Conservation (phyloP, 2,113 vertebrate genomes). For the Actinemys pallida region DNA sequence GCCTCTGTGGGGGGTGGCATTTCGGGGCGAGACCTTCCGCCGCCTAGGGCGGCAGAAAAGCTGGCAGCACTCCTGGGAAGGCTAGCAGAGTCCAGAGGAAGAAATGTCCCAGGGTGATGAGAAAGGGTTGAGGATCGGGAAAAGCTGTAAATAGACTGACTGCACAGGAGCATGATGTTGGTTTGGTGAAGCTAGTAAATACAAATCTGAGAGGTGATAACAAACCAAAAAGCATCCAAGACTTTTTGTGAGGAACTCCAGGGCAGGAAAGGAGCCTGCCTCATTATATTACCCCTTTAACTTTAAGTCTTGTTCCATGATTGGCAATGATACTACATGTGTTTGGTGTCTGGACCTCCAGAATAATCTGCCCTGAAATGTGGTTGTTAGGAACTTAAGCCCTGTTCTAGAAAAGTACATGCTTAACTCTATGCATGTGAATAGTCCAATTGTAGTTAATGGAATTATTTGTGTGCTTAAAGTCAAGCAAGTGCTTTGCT, state of each 20-base stretch:
- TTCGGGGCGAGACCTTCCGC: too few species aligned
- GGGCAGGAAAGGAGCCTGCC: background rate
- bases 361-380: background rate
- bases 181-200: background rate
- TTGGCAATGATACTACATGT: background rate
- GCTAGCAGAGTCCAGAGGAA: background rate
- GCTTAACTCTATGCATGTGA: background rate
- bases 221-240: background rate
- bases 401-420: background rate
- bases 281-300: background rate
- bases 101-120: background rate
- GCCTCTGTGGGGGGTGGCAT: too few species aligned
- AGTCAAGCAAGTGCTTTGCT: background rate
- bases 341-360: background rate
- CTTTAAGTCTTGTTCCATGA: constrained; percentile 14
- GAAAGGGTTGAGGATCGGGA: background rate
- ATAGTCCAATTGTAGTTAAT: background rate
- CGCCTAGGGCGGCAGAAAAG: too few species aligned
- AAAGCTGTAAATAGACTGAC: background rate
- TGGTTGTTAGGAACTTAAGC: constrained; percentile 21
- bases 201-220: background rate
- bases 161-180: background rate
- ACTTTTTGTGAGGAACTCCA: background rate
- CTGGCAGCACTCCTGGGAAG: background rate
- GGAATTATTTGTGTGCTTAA: too few species aligned